These are phyloP conservation scores for Luffia ferchaultella DNA, from an alignment of 2,888 invertebrate species.

Conservation along the genomic window DNA sequence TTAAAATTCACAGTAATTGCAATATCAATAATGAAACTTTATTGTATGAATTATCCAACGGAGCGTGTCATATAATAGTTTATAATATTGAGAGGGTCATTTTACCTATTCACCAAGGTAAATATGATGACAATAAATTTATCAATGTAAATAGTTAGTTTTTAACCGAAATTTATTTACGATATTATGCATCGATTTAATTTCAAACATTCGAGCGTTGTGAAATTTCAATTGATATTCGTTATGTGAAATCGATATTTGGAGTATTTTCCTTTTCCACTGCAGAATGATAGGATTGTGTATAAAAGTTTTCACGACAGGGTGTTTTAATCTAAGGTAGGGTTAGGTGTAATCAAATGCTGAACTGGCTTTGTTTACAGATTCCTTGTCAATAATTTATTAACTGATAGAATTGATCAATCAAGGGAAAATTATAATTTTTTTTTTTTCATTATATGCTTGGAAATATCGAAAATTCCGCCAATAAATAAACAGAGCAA, in stretches of 20 bases:
- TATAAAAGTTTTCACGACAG: constrained; percentile 26
- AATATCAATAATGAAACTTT: no score
- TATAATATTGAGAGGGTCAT: no score
- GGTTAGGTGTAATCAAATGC: constrained; percentile 16
- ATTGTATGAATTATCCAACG: no score
- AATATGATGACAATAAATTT: constrained; percentile 62
- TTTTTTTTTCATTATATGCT: no score
- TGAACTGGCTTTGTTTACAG: no score
- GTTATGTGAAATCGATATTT: neutral
- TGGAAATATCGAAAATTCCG: no score
- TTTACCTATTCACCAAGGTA: constrained; percentile 46
- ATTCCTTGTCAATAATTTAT: no score
- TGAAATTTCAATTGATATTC: neutral
- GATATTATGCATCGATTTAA: neutral
- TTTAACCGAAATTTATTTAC: constrained; percentile 8
- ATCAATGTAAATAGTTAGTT: constrained; percentile 58
- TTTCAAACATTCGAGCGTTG: neutral
- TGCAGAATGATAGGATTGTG: neutral
- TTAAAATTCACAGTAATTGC: no score
- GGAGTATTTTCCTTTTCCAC: neutral
- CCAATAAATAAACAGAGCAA: no score
- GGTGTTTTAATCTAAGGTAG: constrained; percentile 62
- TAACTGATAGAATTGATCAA: no score
- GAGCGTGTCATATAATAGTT: no score
- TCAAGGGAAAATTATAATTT: no score